These are phyloP conservation scores for Isichthys henryi DNA, from an alignment of 2,113 vertebrate genomes.

Conservation along the genomic window DNA sequence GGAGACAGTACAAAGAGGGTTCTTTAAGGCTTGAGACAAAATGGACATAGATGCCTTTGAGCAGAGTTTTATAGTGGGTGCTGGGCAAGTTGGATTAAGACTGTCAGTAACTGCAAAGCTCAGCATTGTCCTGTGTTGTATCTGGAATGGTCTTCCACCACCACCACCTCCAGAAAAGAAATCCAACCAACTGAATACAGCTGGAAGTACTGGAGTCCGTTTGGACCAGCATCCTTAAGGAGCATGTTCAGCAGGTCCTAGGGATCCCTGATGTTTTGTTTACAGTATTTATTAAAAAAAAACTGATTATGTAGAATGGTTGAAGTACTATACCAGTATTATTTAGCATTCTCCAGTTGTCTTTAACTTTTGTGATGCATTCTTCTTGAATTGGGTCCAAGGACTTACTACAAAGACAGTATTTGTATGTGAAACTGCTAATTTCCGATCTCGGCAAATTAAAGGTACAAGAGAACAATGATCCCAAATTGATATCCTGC, in stretches of 20 bases:
- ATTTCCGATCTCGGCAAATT: neutral
- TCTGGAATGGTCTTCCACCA: neutral
- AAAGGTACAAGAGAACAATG: neutral
- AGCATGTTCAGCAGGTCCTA: neutral
- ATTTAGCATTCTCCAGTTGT: neutral
- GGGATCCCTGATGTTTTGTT: neutral
- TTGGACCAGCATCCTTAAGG: neutral
- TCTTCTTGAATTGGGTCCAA: fast-evolving
- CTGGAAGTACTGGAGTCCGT: neutral
- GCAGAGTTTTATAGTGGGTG: neutral
- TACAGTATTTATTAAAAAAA: neutral
- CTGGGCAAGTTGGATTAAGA: too few relatives aligned
- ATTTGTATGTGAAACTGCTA: neutral
- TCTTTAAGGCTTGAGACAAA: neutral
- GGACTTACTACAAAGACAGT: neutral
- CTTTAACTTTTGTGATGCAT: fast-evolving
- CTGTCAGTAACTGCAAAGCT: neutral
- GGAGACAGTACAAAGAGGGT: neutral
- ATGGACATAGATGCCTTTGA: neutral
- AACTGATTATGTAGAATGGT: neutral
- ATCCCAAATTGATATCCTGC: neutral
- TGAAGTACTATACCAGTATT: neutral
- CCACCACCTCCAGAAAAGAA: neutral
- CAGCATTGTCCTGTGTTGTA: neutral
- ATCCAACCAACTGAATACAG: neutral